phyloP scores from a whole-genome alignment of 2,797 vertebrate genomes.

The Adelosebastes latens region DNA sequence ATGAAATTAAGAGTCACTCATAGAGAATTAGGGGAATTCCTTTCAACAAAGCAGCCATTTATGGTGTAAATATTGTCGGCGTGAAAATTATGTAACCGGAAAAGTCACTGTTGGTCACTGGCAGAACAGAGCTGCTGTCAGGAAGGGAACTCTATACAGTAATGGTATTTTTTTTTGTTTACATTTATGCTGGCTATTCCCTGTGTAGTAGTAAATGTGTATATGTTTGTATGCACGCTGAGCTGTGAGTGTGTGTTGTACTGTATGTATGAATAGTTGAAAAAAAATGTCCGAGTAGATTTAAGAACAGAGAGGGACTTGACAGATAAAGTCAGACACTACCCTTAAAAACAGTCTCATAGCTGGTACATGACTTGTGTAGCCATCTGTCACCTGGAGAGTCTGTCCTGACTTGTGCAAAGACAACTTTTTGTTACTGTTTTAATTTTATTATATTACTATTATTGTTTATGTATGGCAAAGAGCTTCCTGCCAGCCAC shows the following conservation, averaged over 20 bases:
- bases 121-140: not conserved
- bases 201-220: conserved; percentile 31
- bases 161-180: not conserved
- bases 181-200: conserved; percentile 38
- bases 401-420: conserved; percentile 64
- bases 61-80: not conserved
- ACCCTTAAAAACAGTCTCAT: conserved; percentile 48
- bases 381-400: conserved; percentile 62
- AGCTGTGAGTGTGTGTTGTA: conserved; percentile 50
- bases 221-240: conserved; percentile 55
- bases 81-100: not conserved
- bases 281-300: conserved; percentile 34
- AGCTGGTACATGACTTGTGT: conserved; percentile 58
- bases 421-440: conserved; percentile 71
- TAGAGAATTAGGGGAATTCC: conserved; percentile 6
- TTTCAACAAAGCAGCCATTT: conserved; percentile 7
- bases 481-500: conserved; percentile 83
- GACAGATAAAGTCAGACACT: conserved; percentile 53
- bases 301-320: conserved; percentile 48
- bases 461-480: conserved; percentile 67
- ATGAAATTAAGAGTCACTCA: not conserved
- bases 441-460: conserved; percentile 69
- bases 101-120: not conserved
- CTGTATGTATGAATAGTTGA: conserved; percentile 36
- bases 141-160: not conserved